phyloP scores from a whole-genome alignment of 2,888 invertebrate genomes.

The Melanostoma mellinum region DNA sequence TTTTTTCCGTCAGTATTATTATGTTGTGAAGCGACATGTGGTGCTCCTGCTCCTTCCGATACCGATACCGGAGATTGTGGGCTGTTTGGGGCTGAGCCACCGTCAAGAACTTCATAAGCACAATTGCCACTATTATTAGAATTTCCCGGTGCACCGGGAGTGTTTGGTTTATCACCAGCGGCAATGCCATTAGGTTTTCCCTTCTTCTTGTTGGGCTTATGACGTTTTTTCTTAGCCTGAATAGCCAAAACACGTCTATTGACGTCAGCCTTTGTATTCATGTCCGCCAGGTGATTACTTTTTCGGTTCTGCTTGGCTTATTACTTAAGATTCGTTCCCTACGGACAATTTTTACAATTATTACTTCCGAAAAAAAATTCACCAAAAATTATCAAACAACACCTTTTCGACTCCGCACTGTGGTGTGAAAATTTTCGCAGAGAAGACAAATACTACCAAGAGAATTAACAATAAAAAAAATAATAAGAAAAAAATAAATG shows the following conservation, averaged over 20 bases:
- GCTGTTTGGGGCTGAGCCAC: constrained; percentile 51
- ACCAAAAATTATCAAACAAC: constrained; percentile 38
- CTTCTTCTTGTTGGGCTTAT: constrained; percentile 93
- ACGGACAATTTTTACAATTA: constrained; percentile 46
- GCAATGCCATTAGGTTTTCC: constrained; percentile 86
- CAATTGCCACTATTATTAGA: constrained; percentile 80
- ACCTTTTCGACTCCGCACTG: constrained; percentile 61
- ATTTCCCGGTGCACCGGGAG: constrained; percentile 77
- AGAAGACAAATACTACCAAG: constrained; percentile 62
- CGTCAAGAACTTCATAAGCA: constrained; percentile 70
- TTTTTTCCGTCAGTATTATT: constrained; percentile 70
- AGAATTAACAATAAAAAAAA: constrained; percentile 58
- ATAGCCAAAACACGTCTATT: constrained; percentile 95
- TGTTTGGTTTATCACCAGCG: constrained; percentile 73
- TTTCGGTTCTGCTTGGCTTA: constrained; percentile 40
- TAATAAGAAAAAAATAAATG: constrained; percentile 21
- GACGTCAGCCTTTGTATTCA: constrained; percentile 95
- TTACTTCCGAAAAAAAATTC: constrained; percentile 30
- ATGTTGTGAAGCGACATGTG: constrained; percentile 43
- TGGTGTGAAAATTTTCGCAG: constrained; percentile 67
- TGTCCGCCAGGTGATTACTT: constrained; percentile 78
- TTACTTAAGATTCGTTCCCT: constrained; percentile 18
- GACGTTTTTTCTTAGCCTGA: constrained; percentile 95
- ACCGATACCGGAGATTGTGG: constrained; percentile 64
- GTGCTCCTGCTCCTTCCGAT: constrained; percentile 60